Evolutionary conservation across 1,140 invertebrate species (phyloP).

Genomic region (Coelopa frigida): DNA sequence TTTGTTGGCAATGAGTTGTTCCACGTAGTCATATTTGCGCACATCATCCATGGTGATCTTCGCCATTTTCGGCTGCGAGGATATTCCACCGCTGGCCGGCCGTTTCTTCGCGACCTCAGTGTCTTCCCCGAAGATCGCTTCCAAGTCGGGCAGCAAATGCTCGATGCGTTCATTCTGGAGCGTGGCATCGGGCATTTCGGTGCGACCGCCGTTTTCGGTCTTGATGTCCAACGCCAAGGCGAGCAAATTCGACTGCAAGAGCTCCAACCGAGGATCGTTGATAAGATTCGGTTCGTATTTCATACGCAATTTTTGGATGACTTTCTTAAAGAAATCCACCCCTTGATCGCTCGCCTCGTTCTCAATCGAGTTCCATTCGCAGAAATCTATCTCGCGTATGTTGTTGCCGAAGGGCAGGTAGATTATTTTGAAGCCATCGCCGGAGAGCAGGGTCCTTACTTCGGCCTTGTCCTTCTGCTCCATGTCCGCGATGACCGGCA

Average conservation of each 20-base stretch:
- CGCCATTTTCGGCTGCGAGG: conserved; percentile 23
- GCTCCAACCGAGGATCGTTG: conserved; percentile 32
- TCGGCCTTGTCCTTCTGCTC: conserved; percentile 15
- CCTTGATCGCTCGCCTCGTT: conserved; percentile 23
- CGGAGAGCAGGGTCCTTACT: conserved; percentile 16
- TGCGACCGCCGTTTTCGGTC: conserved; percentile 19
- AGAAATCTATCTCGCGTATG: conserved; percentile 28
- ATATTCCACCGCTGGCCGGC: conserved; percentile 10
- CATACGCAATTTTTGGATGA: conserved; percentile 31
- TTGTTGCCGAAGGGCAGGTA: conserved; percentile 34
- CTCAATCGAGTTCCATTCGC: conserved; percentile 29
- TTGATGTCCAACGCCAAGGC: conserved; percentile 31
- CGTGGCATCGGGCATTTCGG: conserved; percentile 24
- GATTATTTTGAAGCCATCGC: conserved; percentile 40
- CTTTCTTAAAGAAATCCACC: conserved; percentile 30
- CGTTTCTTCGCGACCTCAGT: conserved; percentile 24
- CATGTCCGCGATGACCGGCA: conserved; percentile 21
- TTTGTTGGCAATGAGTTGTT: conserved; percentile 18
- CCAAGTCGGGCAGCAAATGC: conserved; percentile 23
- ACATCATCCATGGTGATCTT: conserved; percentile 23
- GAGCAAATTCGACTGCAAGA: conserved; percentile 30
- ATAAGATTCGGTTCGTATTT: conserved; percentile 35
- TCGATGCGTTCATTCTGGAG: conserved; percentile 34
- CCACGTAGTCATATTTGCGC: conserved; percentile 17
- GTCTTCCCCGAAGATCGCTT: conserved; percentile 25